Evolutionary conservation across 35 echinoderm and acorn worm species (phyloP), one percentile per base, ranked within the genome.

Genomic region (Ophiothrix spiculata): DNA sequence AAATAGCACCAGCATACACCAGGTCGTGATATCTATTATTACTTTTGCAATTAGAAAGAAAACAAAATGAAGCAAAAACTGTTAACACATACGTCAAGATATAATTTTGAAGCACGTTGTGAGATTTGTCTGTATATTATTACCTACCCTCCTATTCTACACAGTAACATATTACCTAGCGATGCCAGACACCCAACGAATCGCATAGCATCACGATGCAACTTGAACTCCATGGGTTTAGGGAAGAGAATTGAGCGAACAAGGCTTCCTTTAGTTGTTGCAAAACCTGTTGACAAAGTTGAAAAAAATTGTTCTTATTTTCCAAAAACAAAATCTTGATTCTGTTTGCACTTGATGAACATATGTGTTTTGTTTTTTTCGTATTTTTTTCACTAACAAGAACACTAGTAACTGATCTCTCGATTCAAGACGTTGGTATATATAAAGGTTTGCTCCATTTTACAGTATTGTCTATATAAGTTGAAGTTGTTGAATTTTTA

Each of bases 221-320:
- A 84, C 56, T 89, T 92, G 33, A 92, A 86, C 23, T 84, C 83
- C 2, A 77, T 85, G 3, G 94, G 94, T 80, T 86, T 89, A 12
- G 94, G 94, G 76, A 90, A 92, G 0, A 97, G 83, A 17, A 97
- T 97, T 31, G 94, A 85, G 10, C 87, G 75, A 19, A 97, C 83
- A 14, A 97, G 77, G 36, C 40, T 92, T 0, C 94, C 94, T 35
- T 97, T 97, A 31, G 90, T 86, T 2, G 94, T 97, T 16, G 79
- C 77, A 80, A 92, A 97, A 64, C 94, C 94, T 97, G 77, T 0
- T 46, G 42, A 31, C 33, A 88, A 63, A 88, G 34, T 77, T 82
- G 12, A 82, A 29, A 69, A 39, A 19, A 80, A 36, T 29, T n/a
- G n/a, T n/a, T n/a, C n/a, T n/a, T n/a, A n/a, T n/a, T n/a, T n/a